A percentile compares a stretch with the other conserved stretches of the same genome.
phyloP scores from a whole-genome alignment of 2,888 invertebrate genomes.

The Heterodera filipjevi region DNA sequence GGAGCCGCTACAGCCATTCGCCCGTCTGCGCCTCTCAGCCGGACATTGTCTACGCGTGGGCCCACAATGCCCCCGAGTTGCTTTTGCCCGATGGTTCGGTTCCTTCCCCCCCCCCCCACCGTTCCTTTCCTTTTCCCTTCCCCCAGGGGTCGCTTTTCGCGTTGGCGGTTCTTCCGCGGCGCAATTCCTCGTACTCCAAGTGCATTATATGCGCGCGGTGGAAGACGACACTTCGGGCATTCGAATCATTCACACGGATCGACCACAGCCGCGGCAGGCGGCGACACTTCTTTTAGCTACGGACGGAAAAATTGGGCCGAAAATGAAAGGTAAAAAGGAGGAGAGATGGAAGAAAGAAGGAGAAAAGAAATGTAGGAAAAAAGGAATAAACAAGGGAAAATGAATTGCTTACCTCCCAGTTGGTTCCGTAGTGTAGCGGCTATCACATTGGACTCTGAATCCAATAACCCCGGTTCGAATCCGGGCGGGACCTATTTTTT shows the following conservation, averaged over 20 bases:
- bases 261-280: slow-evolving; percentile 76
- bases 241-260: slow-evolving; percentile 46
- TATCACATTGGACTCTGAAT: slow-evolving; percentile 59
- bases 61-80: slow-evolving; percentile 83
- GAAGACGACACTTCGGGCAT: slow-evolving; percentile 78
- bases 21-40: slow-evolving; percentile 77
- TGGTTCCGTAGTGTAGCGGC: slow-evolving; percentile 47
- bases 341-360: not conserved
- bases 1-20: slow-evolving; percentile 67
- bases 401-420: not conserved
- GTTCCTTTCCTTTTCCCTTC: not conserved
- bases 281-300: slow-evolving; percentile 89
- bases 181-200: slow-evolving; percentile 88
- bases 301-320: slow-evolving; percentile 74
- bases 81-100: slow-evolving; percentile 75
- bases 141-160: slow-evolving; percentile 78
- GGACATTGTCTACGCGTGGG: slow-evolving; percentile 86
- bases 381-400: not conserved
- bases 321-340: slow-evolving; percentile 45
- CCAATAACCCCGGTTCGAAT: slow-evolving; percentile 53
- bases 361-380: not conserved
- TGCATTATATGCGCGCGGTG: slow-evolving; percentile 75
- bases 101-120: not conserved
- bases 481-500: slow-evolving; percentile 44
- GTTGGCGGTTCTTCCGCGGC: slow-evolving; percentile 81